phyloP scores from a whole-genome alignment of 37 sponge, comb jelly and placozoan species.

The Cliona cf. orientalis region DNA sequence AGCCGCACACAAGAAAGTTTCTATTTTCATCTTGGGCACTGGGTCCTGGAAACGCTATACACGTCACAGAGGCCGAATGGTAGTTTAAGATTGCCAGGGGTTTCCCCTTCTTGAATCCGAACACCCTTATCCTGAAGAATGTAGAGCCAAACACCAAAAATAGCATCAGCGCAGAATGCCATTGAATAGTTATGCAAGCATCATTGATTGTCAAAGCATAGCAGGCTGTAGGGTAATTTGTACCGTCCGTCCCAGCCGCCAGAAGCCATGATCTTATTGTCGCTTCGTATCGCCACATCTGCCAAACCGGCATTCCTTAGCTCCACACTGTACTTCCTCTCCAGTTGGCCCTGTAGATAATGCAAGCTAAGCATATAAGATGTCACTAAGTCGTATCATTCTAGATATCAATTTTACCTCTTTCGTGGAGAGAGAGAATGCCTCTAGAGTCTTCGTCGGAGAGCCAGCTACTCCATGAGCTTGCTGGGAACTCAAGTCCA shows the following conservation, averaged over 20 bases:
- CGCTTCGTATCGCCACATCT: slow-evolving; percentile 57
- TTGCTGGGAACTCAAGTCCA: slow-evolving; percentile 5
- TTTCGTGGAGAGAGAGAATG: slow-evolving; percentile 17
- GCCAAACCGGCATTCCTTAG: slow-evolving; percentile 61
- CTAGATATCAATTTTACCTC: slow-evolving; percentile 14
- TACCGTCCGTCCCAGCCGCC: slow-evolving; percentile 89
- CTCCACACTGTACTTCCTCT: slow-evolving; percentile 43
- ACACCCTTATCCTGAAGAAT: slow-evolving; percentile 61
- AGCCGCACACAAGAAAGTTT: slow-evolving; percentile 69
- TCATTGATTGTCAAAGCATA: not conserved
- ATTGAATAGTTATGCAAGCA: not conserved
- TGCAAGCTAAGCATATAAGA: not conserved
- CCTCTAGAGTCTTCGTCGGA: slow-evolving; percentile 40
- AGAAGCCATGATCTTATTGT: slow-evolving; percentile 62
- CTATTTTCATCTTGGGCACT: slow-evolving; percentile 12
- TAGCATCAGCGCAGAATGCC: not conserved
- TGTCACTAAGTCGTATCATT: not conserved
- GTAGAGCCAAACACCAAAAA: not conserved
- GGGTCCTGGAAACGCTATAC: slow-evolving; percentile 36
- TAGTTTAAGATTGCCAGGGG: slow-evolving; percentile 76
- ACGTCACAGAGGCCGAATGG: slow-evolving; percentile 41
- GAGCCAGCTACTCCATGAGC: slow-evolving; percentile 48
- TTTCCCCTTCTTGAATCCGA: slow-evolving; percentile 77
- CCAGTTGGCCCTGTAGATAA: slow-evolving; percentile 13
- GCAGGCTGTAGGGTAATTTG: not conserved